Base-by-base conservation (phyloP, 2,888 invertebrate genomes). In the Hoplodrina ambigua region DNA sequence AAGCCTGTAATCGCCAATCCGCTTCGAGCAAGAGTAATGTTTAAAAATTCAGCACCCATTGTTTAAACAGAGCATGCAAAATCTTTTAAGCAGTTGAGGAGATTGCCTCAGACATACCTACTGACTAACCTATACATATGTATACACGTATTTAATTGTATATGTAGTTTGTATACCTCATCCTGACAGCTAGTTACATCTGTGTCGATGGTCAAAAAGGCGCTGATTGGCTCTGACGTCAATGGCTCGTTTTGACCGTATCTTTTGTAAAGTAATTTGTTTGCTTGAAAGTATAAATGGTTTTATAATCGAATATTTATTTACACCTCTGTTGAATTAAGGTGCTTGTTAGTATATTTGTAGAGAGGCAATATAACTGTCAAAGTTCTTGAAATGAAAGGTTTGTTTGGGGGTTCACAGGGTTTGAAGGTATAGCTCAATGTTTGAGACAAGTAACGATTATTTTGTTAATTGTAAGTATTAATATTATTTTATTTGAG, bases 231-330 rank as follows among this genome's bases (percentile, higher is more conserved):
- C 46, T 67, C 60, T 80, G 83, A 85, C 77, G 68, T 55, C 71
- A 55, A 73, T 69, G 15, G 19, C 6, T 25, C 66, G 67, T 72
- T 76, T 71, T 80, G 74, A 81, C 84, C 19, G 62, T 20, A 50
- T 33, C 62, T 57, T 69, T 81, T 84, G 76, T 80, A 58, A 57
- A n/a, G 67, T 70, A 84, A 84, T 85, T 85, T 77, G 85, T 81
- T 85, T 74, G 65, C 70, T 84, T 78, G 66, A 78, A 57, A 61
- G 57, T 77, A 71, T 81, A 61, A 68, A 75, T 74, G 74, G 61
- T 54, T 69, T 71, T 81, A 69, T 76, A 76, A 82, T 60, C 64
- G 37, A 69, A 77, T 82, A 70, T 82, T 83, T 84, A 79, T 84
- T 79, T 78, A 70, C 66, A 78, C 74, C 75, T 65, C 44, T 58